Percentiles rank a stretch among this genome's conserved stretches.
Evolutionary conservation across 2,797 vertebrate genomes (phyloP).

Genomic region (Dallia pectoralis): DNA sequence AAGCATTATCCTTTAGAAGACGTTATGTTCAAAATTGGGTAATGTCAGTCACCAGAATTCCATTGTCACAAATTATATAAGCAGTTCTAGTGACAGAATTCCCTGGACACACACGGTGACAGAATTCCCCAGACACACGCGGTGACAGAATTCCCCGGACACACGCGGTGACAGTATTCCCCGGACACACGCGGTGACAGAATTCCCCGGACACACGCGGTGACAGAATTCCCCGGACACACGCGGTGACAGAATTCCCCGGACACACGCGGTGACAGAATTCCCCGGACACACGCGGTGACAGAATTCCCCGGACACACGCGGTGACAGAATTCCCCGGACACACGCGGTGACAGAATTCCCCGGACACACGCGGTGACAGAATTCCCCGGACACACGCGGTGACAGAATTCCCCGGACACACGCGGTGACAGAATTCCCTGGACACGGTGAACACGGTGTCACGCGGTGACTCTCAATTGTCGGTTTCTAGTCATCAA

Average conservation of each 20-base stretch:
- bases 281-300: background rate
- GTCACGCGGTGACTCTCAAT: background rate
- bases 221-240: background rate
- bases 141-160: background rate
- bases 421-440: background rate
- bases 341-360: background rate
- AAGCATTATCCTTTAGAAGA: background rate
- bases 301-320: background rate
- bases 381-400: background rate
- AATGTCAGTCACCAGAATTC: background rate
- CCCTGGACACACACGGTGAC: background rate
- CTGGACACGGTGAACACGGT: too few relatives aligned
- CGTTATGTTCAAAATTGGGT: background rate
- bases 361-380: background rate
- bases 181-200: background rate
- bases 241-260: background rate
- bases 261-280: background rate
- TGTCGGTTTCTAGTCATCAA: conserved; percentile 76
- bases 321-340: background rate
- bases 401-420: background rate
- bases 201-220: background rate
- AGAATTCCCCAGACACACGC: background rate
- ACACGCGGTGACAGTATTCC: background rate
- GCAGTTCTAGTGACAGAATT: background rate
- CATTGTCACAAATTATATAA: background rate